Evolutionary conservation across 2,797 vertebrate genomes (phyloP), one percentile per base, ranked within the genome.

Genomic region (Gymnocypris eckloni): DNA sequence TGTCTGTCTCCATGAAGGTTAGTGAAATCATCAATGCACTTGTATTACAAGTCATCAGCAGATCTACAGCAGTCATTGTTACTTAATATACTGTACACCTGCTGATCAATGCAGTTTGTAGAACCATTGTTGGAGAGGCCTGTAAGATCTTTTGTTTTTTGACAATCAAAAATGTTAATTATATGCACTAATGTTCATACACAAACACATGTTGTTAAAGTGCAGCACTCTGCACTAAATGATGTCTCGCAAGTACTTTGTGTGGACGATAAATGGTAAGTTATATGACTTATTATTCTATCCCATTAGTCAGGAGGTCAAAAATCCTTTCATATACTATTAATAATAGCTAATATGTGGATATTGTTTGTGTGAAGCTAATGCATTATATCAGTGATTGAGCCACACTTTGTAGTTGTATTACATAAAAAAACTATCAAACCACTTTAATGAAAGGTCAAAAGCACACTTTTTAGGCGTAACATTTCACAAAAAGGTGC

Each of bases 1-100:
- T 99, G 92, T 98, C 97, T 1, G 98, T 99, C 79, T 98, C 98
- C 91, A 99, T 99, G 97, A 98, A 97, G 97, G 98, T 99, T 94
- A 96, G 96, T 93, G 22, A 25, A 70, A 59, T 37, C 66, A 45
- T 22, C 33, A 2, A 16, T 20, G 43, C 43, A 16, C 10, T 11
- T 33, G 43, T 59, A 33, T 16, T 78, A 39, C 33, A 80, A 67
- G 20, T n/a, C 8, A 83, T 50, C 20, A n/a, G 59, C 18, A 75
- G 22, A 9, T 20, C 52, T 43, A 41, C 41, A 28, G 56, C 37
- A 79, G 64, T 43, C 61, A 15, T 18, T 64, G 61, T 37, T 83
- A 3, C 18, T 50, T 59, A 4, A 18, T 4, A 70, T 50, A 16
- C 25, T 16, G 22, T n/a, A 48, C 9, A 1, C n/a, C 18, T 48